Evolutionary conservation across 1,140 invertebrate species (phyloP), one percentile per base, ranked within the genome.

Genomic region (Conopomorpha cramerella): DNA sequence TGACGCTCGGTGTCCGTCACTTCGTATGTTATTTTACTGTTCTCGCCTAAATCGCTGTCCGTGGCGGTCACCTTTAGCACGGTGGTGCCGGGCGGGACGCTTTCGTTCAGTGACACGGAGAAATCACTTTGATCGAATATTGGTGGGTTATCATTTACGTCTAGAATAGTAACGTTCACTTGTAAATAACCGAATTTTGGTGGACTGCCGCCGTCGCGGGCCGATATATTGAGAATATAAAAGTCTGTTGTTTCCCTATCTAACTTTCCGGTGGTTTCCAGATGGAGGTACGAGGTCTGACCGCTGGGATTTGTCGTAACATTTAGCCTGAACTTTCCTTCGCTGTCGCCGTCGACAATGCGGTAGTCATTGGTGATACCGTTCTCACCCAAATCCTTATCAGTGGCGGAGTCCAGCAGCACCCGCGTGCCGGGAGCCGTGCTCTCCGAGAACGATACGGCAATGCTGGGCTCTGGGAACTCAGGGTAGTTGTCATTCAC

Each of bases 101-200:
- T 96, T 74, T 99, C 96, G 64, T 95, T 93, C 10, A 98, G 52
- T 7, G 88, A 89, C 0, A 96, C 92, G 29, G 88, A 89, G 71
- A 96, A 98, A 56, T 96, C 93, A 72, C 88, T 91, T 55, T 94
- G 91, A 56, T 93, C 91, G 49, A 96, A 96, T 32, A 94, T 89
- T 15, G 95, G 95, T 11, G 93, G 90, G 72, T 96, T 96, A 60
- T 98, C 95, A 59, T 98, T 97, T 0, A 95, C 92, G 67, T 97
- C 95, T 33, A 96, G 68, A 36, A 96, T 89, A 10, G 88, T 89
- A 7, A 95, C 90, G 62, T 94, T 93, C n/a, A 96, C 91, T 66
- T 90, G 83, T 11, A 95, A 73, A 62, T 87, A 96, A 13, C 93
- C 95, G 40, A 86, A 83, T 45, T 86, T 83, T 0, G 91, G 84